A percentile compares a stretch with the other conserved stretches of the same genome.
Evolutionary conservation across 2,797 vertebrate genomes (phyloP).

Genomic region (Mormyrus hasselquistii): DNA sequence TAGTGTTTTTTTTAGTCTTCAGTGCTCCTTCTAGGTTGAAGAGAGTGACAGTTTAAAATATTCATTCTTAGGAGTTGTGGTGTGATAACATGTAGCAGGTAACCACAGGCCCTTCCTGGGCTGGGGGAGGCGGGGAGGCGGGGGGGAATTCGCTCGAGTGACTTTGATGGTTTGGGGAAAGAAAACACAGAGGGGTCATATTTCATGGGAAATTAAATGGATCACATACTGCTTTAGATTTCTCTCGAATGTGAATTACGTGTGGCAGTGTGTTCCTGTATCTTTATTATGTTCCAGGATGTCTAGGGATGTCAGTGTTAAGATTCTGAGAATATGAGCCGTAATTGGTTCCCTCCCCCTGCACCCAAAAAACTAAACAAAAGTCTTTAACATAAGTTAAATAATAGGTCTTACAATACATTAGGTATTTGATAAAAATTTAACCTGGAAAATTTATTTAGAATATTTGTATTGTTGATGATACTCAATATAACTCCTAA

Average conservation of each 20-base stretch:
- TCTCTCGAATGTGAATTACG: not conserved
- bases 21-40: not conserved
- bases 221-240: not conserved
- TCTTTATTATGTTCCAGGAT: not conserved
- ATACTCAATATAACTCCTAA: not conserved
- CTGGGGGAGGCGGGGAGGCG: not conserved
- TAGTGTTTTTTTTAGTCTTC: not conserved
- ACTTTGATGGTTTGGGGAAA: not conserved
- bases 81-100: not conserved
- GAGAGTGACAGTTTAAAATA: not conserved
- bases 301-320: not conserved
- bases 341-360: not conserved
- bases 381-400: not conserved
- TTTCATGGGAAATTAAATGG: constrained; percentile 4
- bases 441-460: not conserved
- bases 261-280: not conserved
- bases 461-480: not conserved
- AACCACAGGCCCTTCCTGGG: not conserved
- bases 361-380: not conserved
- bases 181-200: not conserved
- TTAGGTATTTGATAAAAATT: not conserved
- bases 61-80: not conserved
- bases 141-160: not conserved
- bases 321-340: not conserved
- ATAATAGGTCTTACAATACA: not conserved